A percentile compares a stretch with the other conserved stretches of the same genome.
phyloP scores from a whole-genome alignment of 2,888 invertebrate genomes.

The Allophyes oxyacanthae region DNA sequence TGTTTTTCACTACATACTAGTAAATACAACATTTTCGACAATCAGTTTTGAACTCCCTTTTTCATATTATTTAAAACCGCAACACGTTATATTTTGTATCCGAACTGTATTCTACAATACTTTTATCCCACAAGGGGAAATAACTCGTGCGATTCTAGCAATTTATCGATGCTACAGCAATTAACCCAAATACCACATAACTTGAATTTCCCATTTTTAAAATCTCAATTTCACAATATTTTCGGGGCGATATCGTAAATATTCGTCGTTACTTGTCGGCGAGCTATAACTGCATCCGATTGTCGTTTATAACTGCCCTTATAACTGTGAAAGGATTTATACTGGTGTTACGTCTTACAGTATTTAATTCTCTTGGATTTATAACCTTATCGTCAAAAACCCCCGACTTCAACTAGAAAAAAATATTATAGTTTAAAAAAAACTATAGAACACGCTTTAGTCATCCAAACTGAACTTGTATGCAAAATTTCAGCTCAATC shows the following conservation, averaged over 20 bases:
- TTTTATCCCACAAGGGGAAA: constrained; percentile 32
- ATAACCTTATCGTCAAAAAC: no score
- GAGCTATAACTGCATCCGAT: constrained; percentile 53
- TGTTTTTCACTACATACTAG: no score
- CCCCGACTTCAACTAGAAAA: no score
- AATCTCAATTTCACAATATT: constrained; percentile 51
- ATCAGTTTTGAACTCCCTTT: no score
- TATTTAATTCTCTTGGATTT: constrained; percentile 6
- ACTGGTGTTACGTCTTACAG: constrained; percentile 3
- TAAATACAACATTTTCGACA: no score
- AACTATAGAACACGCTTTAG: no score
- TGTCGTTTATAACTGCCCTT: constrained; percentile 47
- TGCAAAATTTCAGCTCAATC: no score
- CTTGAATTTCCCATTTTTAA: constrained; percentile 39
- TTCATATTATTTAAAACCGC: neutral
- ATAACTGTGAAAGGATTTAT: constrained; percentile 54
- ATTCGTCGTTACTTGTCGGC: constrained; percentile 36
- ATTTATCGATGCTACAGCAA: constrained; percentile 48
- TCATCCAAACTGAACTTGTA: no score
- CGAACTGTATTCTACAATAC: constrained; percentile 14
- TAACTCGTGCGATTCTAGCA: constrained; percentile 38
- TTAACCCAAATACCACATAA: constrained; percentile 54
- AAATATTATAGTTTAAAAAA: no score
- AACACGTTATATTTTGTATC: constrained; percentile 1
- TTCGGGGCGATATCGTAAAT: constrained; percentile 49